Evolutionary conservation across 2,113 vertebrate genomes (phyloP), one percentile per base, ranked within the genome.

Genomic region (Gobiocypris rarus): DNA sequence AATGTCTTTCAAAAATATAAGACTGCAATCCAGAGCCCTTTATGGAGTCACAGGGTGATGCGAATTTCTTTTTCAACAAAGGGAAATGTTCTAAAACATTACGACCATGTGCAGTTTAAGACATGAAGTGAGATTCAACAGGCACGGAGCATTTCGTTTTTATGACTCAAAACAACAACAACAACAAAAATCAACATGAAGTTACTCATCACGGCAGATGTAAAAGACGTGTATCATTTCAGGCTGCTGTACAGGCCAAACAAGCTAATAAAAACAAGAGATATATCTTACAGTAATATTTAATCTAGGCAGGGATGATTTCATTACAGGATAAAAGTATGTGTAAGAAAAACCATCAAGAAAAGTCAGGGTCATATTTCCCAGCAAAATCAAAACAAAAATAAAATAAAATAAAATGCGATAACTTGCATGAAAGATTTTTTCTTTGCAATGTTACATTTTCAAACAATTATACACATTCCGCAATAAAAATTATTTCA

Each of bases 1-100:
- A 93, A 90, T 92, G 93, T 91, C 90, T 93, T 93, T 92, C 93
- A 45, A 94, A 94, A 94, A 93, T 90, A 92, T 89, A 92, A 87
- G 90, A 90, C 90, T 93, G 92, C 90, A 91, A 93, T 92, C 92
- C 90, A 88, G 91, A 93, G 91, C 89, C 87, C 78, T 90, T 89
- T 91, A 88, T 91, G 50, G 28, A 84, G 89, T 89, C 89, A 91
- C 92, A 88, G 89, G 91, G 89, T 89, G 86, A 88, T 90, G 86
- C 87, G 41, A 86, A 85, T 92, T 91, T 92, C 91, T 89, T 90
- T 91, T 90, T 86, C 89, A 86, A 91, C 83, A 86, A 88, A 90
- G 84, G 86, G 91, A 84, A 89, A 84, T 82, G 86, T 54, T 26
- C 41, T 71, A 58, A 74, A 26, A 77, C 50, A 74, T 88, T 87